These are phyloP conservation scores for Polypedilum vanderplanki DNA, from an alignment of 1,140 invertebrate genomes.

Conservation along the genomic window DNA sequence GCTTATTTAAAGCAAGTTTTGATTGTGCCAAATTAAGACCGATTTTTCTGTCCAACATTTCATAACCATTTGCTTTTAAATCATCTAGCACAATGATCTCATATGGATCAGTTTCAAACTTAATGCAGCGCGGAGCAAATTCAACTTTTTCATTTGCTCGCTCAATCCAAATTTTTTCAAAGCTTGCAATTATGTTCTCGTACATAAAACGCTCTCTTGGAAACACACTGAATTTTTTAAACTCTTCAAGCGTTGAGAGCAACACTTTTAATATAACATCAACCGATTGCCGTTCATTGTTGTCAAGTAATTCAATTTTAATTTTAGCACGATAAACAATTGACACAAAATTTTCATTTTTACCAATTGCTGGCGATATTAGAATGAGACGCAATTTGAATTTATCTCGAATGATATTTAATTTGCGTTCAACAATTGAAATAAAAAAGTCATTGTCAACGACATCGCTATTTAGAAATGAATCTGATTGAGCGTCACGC, in stretches of 20 bases:
- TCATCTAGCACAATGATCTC: slow-evolving; percentile 46
- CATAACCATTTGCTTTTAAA: slow-evolving; percentile 44
- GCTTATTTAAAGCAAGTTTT: slow-evolving; percentile 44
- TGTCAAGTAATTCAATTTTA: not conserved
- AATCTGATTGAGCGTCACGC: not conserved
- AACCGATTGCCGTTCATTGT: not conserved
- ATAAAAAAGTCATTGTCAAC: not conserved
- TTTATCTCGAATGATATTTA: not conserved
- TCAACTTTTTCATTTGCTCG: not conserved
- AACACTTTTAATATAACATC: slow-evolving; percentile 24
- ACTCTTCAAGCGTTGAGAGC: not conserved
- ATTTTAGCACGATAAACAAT: not conserved
- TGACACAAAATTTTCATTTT: slow-evolving; percentile 7
- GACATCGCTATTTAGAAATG: not conserved
- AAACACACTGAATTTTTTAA: slow-evolving; percentile 16
- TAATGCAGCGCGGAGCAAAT: not conserved
- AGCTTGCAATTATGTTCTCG: not conserved
- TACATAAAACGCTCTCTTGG: slow-evolving; percentile 4
- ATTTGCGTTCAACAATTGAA: not conserved
- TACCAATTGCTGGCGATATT: not conserved
- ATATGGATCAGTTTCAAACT: slow-evolving; percentile 36
- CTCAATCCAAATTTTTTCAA: not conserved
- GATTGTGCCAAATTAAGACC: slow-evolving; percentile 47
- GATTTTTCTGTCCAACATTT: slow-evolving; percentile 45
- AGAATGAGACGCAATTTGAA: not conserved